A percentile compares a stretch with the other conserved stretches of the same genome.
Conservation (phyloP, 2,888 invertebrate species). For the Nephrotoma appendiculata region DNA sequence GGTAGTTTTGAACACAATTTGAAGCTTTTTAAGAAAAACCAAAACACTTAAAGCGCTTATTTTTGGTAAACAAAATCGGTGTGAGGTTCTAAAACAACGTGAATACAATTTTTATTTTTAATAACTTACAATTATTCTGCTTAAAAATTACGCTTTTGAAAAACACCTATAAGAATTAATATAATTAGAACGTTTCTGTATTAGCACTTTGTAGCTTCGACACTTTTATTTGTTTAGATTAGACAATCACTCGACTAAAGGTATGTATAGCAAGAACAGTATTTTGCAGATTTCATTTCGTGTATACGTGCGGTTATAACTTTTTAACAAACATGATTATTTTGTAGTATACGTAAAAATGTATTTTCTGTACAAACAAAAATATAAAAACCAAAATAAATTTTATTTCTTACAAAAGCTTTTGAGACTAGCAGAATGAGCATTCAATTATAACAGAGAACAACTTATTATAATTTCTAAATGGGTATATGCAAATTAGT, state of each 20-base stretch:
- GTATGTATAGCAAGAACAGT: not conserved
- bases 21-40: not conserved
- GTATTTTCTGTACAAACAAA: not conserved
- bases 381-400: not conserved
- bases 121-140: not conserved
- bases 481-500: not conserved
- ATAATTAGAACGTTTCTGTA: not conserved
- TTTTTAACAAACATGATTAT: not conserved
- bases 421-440: not conserved
- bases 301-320: not conserved
- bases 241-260: not conserved
- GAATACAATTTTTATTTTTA: not conserved
- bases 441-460: not conserved
- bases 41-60: not conserved
- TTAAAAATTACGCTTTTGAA: not conserved
- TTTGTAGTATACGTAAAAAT: not conserved
- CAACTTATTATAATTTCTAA: not conserved
- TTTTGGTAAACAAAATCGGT: not conserved
- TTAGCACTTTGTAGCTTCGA: not conserved
- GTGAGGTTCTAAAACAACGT: not conserved
- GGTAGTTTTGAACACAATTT: not conserved
- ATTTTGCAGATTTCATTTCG: not conserved
- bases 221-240: not conserved
- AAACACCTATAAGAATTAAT: not conserved
- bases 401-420: not conserved